Evolutionary conservation across 1,140 invertebrate genomes (phyloP).

Genomic region (Ceratina australensis): DNA sequence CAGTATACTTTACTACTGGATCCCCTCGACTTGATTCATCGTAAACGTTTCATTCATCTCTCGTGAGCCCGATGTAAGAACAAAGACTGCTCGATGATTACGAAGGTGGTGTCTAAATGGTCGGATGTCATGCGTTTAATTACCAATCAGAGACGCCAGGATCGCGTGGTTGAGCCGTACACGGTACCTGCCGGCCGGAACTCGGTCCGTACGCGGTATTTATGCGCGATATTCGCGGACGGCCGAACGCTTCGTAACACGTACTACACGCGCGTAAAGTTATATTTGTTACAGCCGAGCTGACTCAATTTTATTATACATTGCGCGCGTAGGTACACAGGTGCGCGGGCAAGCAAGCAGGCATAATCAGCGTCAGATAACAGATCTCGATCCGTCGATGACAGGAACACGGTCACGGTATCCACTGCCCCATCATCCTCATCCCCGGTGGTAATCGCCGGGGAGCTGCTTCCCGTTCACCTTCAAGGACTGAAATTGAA

Average conservation of each 20-base stretch:
- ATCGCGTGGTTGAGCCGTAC: conserved; percentile 59
- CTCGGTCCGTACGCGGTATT: conserved; percentile 39
- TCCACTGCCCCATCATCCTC: no score
- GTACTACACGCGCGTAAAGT: conserved; percentile 41
- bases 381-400: conserved; percentile 67
- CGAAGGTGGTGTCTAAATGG: conserved; percentile 20
- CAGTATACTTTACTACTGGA: neutral
- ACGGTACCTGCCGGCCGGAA: conserved; percentile 42
- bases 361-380: conserved; percentile 68
- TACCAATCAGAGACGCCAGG: conserved; percentile 67
- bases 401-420: conserved; percentile 59
- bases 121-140: conserved; percentile 69
- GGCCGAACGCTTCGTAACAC: conserved; percentile 29
- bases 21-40: neutral
- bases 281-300: conserved; percentile 55
- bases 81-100: neutral
- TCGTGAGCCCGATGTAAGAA: no score
- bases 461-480: conserved; percentile 56
- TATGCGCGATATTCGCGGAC: conserved; percentile 33
- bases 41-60: no score
- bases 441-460: conserved; percentile 59
- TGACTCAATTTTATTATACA: conserved; percentile 60
- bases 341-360: conserved; percentile 29
- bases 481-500: conserved; percentile 58
- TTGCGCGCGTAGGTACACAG: conserved; percentile 28